Evolutionary conservation across 2,888 invertebrate species (phyloP).

Genomic region (Pomacea canaliculata): DNA sequence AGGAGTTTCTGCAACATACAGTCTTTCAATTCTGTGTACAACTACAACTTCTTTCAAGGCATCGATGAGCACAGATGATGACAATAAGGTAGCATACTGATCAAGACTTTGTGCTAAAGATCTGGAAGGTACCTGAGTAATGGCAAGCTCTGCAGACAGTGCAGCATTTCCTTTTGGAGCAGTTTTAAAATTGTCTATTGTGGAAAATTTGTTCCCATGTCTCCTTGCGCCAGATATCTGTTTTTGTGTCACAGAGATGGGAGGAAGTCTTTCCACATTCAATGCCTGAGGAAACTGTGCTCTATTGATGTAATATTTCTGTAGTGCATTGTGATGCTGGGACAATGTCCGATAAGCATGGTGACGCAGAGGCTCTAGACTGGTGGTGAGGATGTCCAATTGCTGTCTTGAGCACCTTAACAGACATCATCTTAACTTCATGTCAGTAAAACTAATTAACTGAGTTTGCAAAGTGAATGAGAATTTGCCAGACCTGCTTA

Average conservation of each 20-base stretch:
- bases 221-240: neutral
- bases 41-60: slow-evolving; percentile 15
- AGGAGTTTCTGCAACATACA: too few species aligned
- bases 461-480: too few species aligned
- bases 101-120: slow-evolving; percentile 10
- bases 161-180: neutral
- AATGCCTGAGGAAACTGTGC: too few species aligned
- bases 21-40: too few species aligned
- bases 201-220: neutral
- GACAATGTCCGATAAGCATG: slow-evolving; percentile 58
- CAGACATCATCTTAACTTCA: neutral
- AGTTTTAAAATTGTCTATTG: neutral
- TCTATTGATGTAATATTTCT: neutral
- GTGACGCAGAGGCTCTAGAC: slow-evolving; percentile 63
- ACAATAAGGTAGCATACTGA: slow-evolving; percentile 27
- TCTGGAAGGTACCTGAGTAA: too few species aligned
- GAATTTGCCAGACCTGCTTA: too few species aligned
- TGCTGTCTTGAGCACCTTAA: slow-evolving; percentile 56
- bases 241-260: neutral
- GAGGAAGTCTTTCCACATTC: neutral
- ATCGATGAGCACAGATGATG: slow-evolving; percentile 21
- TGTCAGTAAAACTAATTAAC: too few species aligned
- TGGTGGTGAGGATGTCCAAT: slow-evolving; percentile 62
- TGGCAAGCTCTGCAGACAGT: neutral
- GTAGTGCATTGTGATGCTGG: slow-evolving; percentile 52